Evolutionary conservation across 2,113 vertebrate species (phyloP), one percentile per base, ranked within the genome.

Genomic region (Campylorhamphus procurvoides): DNA sequence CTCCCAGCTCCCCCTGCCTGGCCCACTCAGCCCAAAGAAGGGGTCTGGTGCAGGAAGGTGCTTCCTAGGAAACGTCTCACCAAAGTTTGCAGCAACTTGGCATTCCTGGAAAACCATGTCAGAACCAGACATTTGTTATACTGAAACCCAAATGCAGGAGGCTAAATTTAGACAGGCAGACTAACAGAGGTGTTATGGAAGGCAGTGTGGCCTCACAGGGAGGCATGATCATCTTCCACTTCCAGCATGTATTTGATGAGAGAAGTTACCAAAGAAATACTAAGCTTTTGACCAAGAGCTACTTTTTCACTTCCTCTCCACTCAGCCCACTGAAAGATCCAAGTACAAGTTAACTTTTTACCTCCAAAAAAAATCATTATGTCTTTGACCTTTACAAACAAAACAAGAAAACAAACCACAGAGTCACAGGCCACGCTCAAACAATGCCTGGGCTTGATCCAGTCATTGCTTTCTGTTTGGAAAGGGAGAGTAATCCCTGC

Each of bases 381-480:
- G 28, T 29, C 53, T 93, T 79, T 95, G 94, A 94, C 88, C 71
- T 94, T 84, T 88, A 64, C 78, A 92, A 93, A 84, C 39, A 74
- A 91, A 94, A 90, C 72, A 87, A 88, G 82, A 94, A 86, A 89
- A 80, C 72, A 92, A 84, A 87, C 68, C 62, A 72, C 63, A 89
- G 84, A 87, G 62, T 55, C 82, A 83, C 78, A 80, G 76, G 73
- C 78, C 67, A 63, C 35, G 74, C 66, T 39, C 47, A 84, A 95
- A 98, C 97, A 98, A 97, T 96, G 87, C 64, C 24, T 66, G 50
- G 81, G 85, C 93, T 96, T 63, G 93, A 96, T 96, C 83, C 91
- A 96, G 56, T 78, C 92, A 79, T 56, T 59, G 52, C 68, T 89
- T 83, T 93, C 93, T 92, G 85, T 92, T 97, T 95, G 95, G 89